Base-by-base conservation (phyloP, 2,888 invertebrate species). In the Drosophila nigritarsus region DNA sequence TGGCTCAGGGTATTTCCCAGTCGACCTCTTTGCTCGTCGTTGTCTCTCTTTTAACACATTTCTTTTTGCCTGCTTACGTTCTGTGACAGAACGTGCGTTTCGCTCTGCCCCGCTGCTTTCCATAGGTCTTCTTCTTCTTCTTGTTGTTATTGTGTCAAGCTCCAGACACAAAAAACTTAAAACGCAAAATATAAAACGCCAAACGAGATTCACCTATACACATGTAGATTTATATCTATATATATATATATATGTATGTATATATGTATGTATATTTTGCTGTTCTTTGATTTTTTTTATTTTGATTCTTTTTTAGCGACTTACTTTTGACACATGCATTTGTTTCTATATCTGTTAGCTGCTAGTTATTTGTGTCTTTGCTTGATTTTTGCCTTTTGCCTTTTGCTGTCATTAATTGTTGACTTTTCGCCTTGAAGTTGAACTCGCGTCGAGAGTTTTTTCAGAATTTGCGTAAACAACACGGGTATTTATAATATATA, bases 151-250 rank as follows among this genome's bases (percentile, higher is more conserved):
- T 81, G 67, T 53, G 84, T 72, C 85, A 82, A 83, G 82, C 82
- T 67, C 75, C 87, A 65, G 77, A 83, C 73, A 61, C 49, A 40
- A 78, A 65, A 81, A 68, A 70, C 65, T 40, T 70, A 70, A 83
- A 76, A 71, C 81, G 81, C 73, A 77, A 71, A 72, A 80, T 15
- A 15, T 36, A 40, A 29, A 40, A 53, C 54, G 65, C 63, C 66
- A 76, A 87, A 72, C 83, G 67, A 86, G 83, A 88, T 88, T 88
- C 83, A 73, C 75, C 82, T 75, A 84, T 20, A 6, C 32, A n/a
- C 20, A 34, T 60, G 6, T 53, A 30, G 24, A 32, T 65, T 24
- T 48, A 30, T 40, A 2, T 54, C 30, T 20, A 32, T 56, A 42
- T 45, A 58, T 53, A n/a, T 40, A n/a, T n/a, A 1, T n/a, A 11